Evolutionary conservation across 2,888 invertebrate species (phyloP).

Genomic region (Eledona agricola): DNA sequence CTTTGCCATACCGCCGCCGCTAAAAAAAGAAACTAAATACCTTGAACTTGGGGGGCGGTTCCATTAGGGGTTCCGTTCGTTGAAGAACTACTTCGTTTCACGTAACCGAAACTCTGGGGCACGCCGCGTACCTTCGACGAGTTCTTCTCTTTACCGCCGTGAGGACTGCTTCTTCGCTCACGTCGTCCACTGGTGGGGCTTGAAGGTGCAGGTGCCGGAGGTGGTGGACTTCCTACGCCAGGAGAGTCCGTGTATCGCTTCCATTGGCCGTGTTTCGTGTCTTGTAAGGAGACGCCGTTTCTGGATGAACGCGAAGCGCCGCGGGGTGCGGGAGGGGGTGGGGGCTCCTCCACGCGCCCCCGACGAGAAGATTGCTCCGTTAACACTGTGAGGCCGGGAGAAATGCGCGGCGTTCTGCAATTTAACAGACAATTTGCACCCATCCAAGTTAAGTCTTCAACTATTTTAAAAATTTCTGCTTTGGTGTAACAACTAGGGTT

Average conservation of each 20-base stretch:
- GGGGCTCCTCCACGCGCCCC: slow-evolving; percentile 65
- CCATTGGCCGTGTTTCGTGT: slow-evolving; percentile 64
- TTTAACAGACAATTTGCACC: slow-evolving; percentile 11
- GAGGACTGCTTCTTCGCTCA: slow-evolving; percentile 61
- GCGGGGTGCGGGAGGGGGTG: slow-evolving; percentile 60
- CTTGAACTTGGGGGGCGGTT: slow-evolving; percentile 39
- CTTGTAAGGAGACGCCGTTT: slow-evolving; percentile 54
- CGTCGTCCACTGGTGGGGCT: slow-evolving; percentile 60
- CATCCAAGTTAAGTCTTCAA: too few species aligned
- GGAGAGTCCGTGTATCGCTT: slow-evolving; percentile 73
- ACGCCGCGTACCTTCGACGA: slow-evolving; percentile 71
- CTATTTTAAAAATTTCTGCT: too few species aligned
- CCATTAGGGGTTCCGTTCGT: slow-evolving; percentile 58
- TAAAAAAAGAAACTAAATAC: slow-evolving; percentile 14
- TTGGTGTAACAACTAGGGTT: too few species aligned
- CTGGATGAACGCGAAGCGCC: slow-evolving; percentile 51
- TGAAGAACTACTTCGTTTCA: slow-evolving; percentile 70
- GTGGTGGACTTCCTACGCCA: slow-evolving; percentile 70
- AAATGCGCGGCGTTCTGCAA: slow-evolving; percentile 51
- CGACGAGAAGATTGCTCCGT: slow-evolving; percentile 67
- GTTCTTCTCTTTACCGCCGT: slow-evolving; percentile 44
- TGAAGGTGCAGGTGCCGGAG: slow-evolving; percentile 64
- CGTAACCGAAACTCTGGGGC: slow-evolving; percentile 86
- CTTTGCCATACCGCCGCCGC: too few species aligned
- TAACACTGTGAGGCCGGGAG: slow-evolving; percentile 65